Evolutionary conservation across 2,113 vertebrate genomes (phyloP).

Genomic region (Delphinus delphis): DNA sequence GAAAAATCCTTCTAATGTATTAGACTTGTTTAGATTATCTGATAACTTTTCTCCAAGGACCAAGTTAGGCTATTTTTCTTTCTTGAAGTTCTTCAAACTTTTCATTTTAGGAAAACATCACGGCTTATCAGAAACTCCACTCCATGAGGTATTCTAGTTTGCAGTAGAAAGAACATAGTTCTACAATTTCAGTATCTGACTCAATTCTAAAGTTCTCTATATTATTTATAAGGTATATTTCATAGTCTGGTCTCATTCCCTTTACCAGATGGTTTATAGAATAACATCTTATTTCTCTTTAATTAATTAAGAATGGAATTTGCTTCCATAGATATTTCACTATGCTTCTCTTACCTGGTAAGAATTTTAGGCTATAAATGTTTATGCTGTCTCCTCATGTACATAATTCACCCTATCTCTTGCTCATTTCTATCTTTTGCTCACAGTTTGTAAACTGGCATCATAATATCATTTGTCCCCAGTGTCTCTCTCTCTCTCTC

Average conservation of each 20-base stretch:
- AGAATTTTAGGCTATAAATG: slow-evolving; percentile 2
- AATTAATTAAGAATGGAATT: slow-evolving; percentile 48
- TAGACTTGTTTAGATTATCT: slow-evolving; percentile 41
- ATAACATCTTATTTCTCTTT: background rate
- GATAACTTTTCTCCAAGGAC: slow-evolving; percentile 27
- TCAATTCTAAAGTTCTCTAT: background rate
- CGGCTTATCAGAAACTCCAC: slow-evolving; percentile 12
- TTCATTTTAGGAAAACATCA: slow-evolving; percentile 25
- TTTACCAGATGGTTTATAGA: slow-evolving; percentile 23
- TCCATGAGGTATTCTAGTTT: background rate
- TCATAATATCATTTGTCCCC: background rate
- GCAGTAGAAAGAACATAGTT: background rate
- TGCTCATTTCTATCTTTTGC: slow-evolving; percentile 10
- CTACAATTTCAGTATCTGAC: background rate
- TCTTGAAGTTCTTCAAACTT: slow-evolving; percentile 6
- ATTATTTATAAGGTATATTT: slow-evolving; percentile 35
- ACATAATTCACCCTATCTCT: background rate
- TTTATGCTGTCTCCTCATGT: background rate
- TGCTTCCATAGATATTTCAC: slow-evolving; percentile 1
- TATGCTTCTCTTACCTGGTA: background rate
- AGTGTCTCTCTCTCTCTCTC: background rate
- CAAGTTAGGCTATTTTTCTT: slow-evolving; percentile 37
- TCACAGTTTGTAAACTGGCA: background rate
- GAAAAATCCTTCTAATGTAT: slow-evolving; percentile 18
- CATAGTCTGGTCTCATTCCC: background rate